These are phyloP conservation scores for Agriotes lineatus DNA, from an alignment of 2,888 invertebrate species.

Conservation along the genomic window DNA sequence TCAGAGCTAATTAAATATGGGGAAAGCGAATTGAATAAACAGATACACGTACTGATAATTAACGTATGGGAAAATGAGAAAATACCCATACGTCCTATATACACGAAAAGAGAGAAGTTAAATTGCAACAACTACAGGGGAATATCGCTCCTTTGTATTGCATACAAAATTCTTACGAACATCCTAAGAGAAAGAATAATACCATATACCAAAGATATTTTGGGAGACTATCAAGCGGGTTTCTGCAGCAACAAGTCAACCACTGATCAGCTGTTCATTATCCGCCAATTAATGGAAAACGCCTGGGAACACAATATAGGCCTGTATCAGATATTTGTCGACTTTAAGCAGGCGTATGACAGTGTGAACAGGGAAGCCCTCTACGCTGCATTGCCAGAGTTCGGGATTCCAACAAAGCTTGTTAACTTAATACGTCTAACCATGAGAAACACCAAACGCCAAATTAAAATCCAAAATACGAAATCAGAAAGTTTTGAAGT, in stretches of 20 bases:
- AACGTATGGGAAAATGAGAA: too few species aligned
- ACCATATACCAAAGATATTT: background rate
- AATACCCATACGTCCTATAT: too few species aligned
- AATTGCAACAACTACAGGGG: background rate
- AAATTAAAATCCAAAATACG: background rate
- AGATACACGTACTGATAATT: too few species aligned
- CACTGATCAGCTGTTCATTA: background rate
- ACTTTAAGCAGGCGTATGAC: background rate
- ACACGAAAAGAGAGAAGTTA: too few species aligned
- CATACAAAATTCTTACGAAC: background rate
- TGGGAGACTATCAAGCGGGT: background rate
- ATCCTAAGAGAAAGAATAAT: background rate
- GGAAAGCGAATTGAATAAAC: too few species aligned
- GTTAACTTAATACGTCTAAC: background rate
- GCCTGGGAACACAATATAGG: background rate
- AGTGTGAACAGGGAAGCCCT: background rate
- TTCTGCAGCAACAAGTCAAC: too few species aligned
- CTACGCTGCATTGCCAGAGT: background rate
- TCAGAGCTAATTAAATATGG: too few species aligned
- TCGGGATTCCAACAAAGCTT: background rate
- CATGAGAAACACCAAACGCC: background rate
- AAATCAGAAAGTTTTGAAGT: background rate
- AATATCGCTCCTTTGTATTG: background rate
- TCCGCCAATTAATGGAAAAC: background rate
- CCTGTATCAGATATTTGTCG: background rate